Conservation (phyloP, 2,888 invertebrate genomes). For the Diloba caeruleocephala region DNA sequence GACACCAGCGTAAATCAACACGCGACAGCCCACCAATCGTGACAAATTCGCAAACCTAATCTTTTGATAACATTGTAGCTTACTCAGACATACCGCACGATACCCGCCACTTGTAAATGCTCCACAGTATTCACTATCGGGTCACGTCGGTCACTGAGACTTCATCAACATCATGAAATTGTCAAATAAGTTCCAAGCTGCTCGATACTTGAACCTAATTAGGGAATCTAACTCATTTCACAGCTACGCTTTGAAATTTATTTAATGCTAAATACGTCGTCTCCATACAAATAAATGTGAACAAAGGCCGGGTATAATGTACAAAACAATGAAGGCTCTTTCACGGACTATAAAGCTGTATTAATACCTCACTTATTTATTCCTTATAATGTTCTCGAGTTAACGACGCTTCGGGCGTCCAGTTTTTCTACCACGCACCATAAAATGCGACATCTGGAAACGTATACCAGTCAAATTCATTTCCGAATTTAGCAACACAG, state of each 20-base stretch:
- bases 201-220: constrained; percentile 39
- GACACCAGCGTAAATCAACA: constrained; percentile 77
- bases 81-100: constrained; percentile 54
- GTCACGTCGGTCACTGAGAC: background rate
- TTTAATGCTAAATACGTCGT: constrained; percentile 70
- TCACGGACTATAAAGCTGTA: constrained; percentile 86
- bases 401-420: constrained; percentile 83
- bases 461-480: constrained; percentile 73
- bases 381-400: constrained; percentile 87
- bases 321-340: constrained; percentile 83
- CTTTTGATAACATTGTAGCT: constrained; percentile 76
- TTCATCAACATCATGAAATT: constrained; percentile 1
- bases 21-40: constrained; percentile 83
- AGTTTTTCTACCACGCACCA: constrained; percentile 83
- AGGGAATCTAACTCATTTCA: constrained; percentile 42
- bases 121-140: constrained; percentile 4
- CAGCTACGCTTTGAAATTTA: constrained; percentile 60
- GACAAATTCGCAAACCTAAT: constrained; percentile 84
- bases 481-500: constrained; percentile 71
- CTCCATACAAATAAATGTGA: constrained; percentile 65
- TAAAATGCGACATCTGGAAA: constrained; percentile 83
- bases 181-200: constrained; percentile 3
- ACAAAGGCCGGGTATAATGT: constrained; percentile 67
- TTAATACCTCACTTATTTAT: constrained; percentile 86
- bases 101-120: constrained; percentile 40